These are phyloP conservation scores for Baccha elongata DNA, from an alignment of 2,888 invertebrate genomes.

Conservation along the genomic window DNA sequence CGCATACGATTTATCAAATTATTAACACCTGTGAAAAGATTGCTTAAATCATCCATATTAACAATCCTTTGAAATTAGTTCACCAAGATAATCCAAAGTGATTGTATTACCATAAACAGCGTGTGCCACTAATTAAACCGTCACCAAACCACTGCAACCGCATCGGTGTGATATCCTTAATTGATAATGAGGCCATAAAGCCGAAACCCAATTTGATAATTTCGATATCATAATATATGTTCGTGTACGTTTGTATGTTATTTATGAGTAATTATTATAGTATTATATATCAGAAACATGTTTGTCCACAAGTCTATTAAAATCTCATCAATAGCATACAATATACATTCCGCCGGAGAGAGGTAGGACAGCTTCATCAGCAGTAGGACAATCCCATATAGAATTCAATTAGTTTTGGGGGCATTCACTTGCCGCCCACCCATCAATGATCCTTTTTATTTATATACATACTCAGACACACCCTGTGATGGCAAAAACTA, in stretches of 20 bases:
- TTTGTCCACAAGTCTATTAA: conserved; percentile 46
- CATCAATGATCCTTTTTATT: conserved; percentile 4
- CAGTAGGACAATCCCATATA: conserved; percentile 5
- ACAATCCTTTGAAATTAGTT: conserved; percentile 8
- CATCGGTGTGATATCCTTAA: conserved; percentile 28
- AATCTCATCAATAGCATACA: conserved; percentile 57
- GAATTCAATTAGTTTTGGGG: conserved; percentile 54
- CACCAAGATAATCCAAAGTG: not conserved
- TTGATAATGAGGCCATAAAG: conserved; percentile 49
- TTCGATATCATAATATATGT: not conserved
- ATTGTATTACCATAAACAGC: conserved; percentile 30
- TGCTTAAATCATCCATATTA: too few relatives aligned
- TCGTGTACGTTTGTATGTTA: not conserved
- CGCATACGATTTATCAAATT: too few relatives aligned
- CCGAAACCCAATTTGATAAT: conserved; percentile 47
- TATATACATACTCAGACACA: conserved; percentile 5
- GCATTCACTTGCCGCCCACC: conserved; percentile 14
- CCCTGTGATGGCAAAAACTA: conserved; percentile 41
- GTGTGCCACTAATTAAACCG: conserved; percentile 32
- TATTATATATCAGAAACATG: conserved; percentile 13
- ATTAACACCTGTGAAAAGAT: too few relatives aligned
- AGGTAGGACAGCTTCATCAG: not conserved
- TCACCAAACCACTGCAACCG: not conserved
- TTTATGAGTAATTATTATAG: conserved; percentile 20
- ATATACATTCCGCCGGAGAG: conserved; percentile 13